Evolutionary conservation across 2,113 vertebrate genomes (phyloP).

Genomic region (Casuarius casuarius): DNA sequence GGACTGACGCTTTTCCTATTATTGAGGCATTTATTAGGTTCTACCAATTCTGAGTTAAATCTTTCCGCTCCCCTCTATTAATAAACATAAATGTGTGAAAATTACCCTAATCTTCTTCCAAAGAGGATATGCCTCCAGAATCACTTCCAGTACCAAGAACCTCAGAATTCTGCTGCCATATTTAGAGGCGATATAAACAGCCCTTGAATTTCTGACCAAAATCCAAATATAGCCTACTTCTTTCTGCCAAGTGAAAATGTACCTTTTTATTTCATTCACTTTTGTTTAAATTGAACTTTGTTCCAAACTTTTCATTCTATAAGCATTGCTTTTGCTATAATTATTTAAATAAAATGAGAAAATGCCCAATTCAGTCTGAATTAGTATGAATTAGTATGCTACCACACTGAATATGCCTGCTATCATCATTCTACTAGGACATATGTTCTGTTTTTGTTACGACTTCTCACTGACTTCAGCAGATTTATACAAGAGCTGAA

Average conservation of each 20-base stretch:
- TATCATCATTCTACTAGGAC: neutral
- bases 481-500: neutral
- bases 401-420: neutral
- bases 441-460: neutral
- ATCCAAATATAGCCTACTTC: slow-evolving; percentile 62
- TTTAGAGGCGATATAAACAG: slow-evolving; percentile 67
- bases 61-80: slow-evolving; percentile 39
- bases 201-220: slow-evolving; percentile 59
- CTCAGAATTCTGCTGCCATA: slow-evolving; percentile 62
- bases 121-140: slow-evolving; percentile 60
- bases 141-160: slow-evolving; percentile 49
- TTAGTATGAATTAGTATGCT: slow-evolving; percentile 12
- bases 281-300: slow-evolving; percentile 49
- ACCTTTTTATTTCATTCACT: slow-evolving; percentile 64
- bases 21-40: neutral
- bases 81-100: slow-evolving; percentile 58
- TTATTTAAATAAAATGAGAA: slow-evolving; percentile 56
- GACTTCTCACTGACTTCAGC: neutral
- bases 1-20: neutral
- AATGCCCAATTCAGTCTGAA: slow-evolving; percentile 31
- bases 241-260: slow-evolving; percentile 57
- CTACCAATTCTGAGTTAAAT: slow-evolving; percentile 8
- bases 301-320: slow-evolving; percentile 61
- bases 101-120: slow-evolving; percentile 59
- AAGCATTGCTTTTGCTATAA: slow-evolving; percentile 36